Percentiles rank a stretch among this genome's conserved stretches.
Conservation (phyloP, 2,888 invertebrate species). For the Allolobophora icterica region DNA sequence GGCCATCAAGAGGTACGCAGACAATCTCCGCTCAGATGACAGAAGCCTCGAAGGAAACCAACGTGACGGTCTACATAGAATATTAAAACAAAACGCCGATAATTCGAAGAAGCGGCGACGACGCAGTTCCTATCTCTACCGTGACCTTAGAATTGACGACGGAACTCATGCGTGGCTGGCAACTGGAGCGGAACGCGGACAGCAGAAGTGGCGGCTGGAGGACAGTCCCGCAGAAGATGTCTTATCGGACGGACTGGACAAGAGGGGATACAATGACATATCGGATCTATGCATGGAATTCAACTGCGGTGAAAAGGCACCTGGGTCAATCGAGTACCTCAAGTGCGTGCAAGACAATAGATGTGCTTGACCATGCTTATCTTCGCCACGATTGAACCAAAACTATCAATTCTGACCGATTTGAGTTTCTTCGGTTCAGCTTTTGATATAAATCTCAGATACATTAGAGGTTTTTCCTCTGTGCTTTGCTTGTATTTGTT, state of each 20-base stretch:
- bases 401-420: neutral
- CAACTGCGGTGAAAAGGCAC: conserved; percentile 26
- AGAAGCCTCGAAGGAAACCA: neutral
- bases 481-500: neutral
- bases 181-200: neutral
- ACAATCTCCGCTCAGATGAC: neutral
- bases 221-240: neutral
- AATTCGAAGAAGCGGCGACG: neutral
- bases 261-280: conserved; percentile 34
- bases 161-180: neutral
- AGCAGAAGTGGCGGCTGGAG: neutral
- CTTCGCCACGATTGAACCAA: neutral
- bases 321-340: conserved; percentile 34
- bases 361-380: neutral
- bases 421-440: neutral
- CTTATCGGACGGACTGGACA: neutral
- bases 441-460: neutral
- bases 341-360: conserved; percentile 29
- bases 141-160: neutral
- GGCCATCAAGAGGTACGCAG: neutral
- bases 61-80: neutral
- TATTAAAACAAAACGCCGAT: neutral
- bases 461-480: neutral
- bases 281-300: conserved; percentile 35
- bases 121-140: neutral